These are phyloP conservation scores for Trichonephila inaurata DNA, from an alignment of 1,140 invertebrate genomes.

Conservation along the genomic window DNA sequence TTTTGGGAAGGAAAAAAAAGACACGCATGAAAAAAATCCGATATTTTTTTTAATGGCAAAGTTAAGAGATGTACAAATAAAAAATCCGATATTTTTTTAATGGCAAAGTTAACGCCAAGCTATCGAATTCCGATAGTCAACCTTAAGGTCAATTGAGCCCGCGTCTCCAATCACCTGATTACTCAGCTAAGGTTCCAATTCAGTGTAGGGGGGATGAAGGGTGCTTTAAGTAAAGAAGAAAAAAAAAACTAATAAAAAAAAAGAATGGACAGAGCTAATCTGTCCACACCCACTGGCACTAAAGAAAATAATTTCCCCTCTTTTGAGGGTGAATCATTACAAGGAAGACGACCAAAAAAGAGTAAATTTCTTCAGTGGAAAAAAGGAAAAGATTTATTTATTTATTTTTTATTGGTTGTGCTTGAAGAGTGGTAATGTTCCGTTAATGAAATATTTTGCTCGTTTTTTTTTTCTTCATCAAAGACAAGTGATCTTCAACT, in stretches of 20 bases:
- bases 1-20: not conserved
- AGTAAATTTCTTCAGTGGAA: not conserved
- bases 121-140: constrained; percentile 66
- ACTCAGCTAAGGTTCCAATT: constrained; percentile 17
- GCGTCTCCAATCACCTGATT: constrained; percentile 56
- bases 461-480: not conserved
- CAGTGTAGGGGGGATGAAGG: not conserved
- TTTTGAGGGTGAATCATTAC: constrained; percentile 48
- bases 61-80: constrained; percentile 1
- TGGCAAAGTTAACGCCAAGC: constrained; percentile 64
- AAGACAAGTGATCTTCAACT: not conserved
- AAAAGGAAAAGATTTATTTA: not conserved
- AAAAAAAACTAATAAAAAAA: not conserved
- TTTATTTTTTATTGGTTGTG: not conserved
- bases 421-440: not conserved
- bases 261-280: constrained; percentile 58
- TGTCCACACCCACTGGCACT: constrained; percentile 60
- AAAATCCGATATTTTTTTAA: constrained; percentile 68
- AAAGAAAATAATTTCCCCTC: constrained; percentile 55
- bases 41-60: constrained; percentile 24
- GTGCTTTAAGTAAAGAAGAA: not conserved
- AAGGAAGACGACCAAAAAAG: not conserved
- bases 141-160: constrained; percentile 66
- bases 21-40: not conserved
- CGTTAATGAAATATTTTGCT: not conserved